phyloP scores from a whole-genome alignment of 2,888 invertebrate species.

The Clanis bilineata region DNA sequence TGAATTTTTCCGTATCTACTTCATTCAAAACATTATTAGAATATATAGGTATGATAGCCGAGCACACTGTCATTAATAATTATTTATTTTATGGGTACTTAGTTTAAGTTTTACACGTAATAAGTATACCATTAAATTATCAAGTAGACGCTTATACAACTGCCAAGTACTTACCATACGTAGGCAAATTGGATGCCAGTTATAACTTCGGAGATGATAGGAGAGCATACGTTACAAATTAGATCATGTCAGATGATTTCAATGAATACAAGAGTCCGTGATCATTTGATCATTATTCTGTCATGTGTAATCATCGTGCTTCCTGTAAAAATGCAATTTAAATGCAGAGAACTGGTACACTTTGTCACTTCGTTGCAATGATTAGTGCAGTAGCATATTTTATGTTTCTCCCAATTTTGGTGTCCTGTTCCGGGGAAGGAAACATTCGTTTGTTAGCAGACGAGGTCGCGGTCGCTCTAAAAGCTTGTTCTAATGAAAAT shows the following conservation, averaged over 20 bases:
- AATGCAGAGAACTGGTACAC: slow-evolving; percentile 25
- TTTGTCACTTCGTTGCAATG: slow-evolving; percentile 43
- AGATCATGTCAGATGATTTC: background rate
- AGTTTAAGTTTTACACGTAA: too few relatives aligned
- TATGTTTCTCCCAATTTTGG: slow-evolving; percentile 46
- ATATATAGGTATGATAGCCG: too few relatives aligned
- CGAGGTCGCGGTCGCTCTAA: slow-evolving; percentile 63
- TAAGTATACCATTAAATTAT: too few relatives aligned
- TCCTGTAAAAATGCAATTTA: slow-evolving; percentile 56
- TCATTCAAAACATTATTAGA: too few relatives aligned
- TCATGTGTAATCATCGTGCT: slow-evolving; percentile 49
- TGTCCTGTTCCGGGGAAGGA: slow-evolving; percentile 57
- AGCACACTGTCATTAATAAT: too few relatives aligned
- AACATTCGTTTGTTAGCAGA: slow-evolving; percentile 70
- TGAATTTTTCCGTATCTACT: too few relatives aligned
- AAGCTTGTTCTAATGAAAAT: slow-evolving; percentile 44
- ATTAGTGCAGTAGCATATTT: slow-evolving; percentile 38
- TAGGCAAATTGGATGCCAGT: too few relatives aligned
- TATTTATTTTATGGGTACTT: too few relatives aligned
- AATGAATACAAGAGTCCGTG: background rate
- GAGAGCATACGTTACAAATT: background rate
- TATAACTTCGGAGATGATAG: background rate
- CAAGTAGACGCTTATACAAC: too few relatives aligned
- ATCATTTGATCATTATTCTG: slow-evolving; percentile 25
- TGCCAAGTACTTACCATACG: too few relatives aligned